These are phyloP conservation scores for Anolis carolinensis DNA, from an alignment of 2,113 vertebrate genomes.

Conservation along the genomic window DNA sequence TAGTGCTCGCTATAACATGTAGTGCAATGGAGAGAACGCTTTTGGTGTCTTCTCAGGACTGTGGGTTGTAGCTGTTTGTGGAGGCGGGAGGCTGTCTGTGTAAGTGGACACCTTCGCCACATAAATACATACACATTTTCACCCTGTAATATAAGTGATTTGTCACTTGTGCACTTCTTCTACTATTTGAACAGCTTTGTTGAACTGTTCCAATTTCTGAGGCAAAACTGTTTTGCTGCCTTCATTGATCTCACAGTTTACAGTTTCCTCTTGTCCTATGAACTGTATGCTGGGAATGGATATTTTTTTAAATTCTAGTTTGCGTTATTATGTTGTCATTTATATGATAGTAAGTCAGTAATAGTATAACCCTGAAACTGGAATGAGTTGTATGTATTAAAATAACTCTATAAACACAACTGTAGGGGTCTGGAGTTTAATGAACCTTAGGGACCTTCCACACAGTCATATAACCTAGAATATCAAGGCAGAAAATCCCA, in stretches of 20 bases:
- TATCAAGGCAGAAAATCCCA: no score
- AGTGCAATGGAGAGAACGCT: no score
- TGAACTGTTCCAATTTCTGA: not conserved
- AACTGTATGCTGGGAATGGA: not conserved
- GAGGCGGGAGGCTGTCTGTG: no score
- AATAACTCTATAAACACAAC: not conserved
- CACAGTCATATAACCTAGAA: no score
- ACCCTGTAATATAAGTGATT: not conserved
- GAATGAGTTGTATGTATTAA: slow-evolving; percentile 8
- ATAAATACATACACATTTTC: no score
- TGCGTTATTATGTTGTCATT: slow-evolving; percentile 3
- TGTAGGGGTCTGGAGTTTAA: not conserved
- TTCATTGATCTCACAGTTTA: not conserved
- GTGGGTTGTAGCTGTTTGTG: no score
- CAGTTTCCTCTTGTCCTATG: not conserved
- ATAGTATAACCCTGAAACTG: not conserved
- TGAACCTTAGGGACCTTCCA: no score
- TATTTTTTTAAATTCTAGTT: not conserved
- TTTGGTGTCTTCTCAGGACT: no score
- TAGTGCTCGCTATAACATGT: no score
- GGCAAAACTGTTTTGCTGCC: not conserved
- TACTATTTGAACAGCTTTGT: not conserved
- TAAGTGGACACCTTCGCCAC: no score
- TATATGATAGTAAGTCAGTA: not conserved
- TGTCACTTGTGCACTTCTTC: no score